A percentile compares a stretch with the other conserved stretches of the same genome.
phyloP scores from a whole-genome alignment of 2,888 invertebrate genomes.

The Euplagia quadripunctaria region DNA sequence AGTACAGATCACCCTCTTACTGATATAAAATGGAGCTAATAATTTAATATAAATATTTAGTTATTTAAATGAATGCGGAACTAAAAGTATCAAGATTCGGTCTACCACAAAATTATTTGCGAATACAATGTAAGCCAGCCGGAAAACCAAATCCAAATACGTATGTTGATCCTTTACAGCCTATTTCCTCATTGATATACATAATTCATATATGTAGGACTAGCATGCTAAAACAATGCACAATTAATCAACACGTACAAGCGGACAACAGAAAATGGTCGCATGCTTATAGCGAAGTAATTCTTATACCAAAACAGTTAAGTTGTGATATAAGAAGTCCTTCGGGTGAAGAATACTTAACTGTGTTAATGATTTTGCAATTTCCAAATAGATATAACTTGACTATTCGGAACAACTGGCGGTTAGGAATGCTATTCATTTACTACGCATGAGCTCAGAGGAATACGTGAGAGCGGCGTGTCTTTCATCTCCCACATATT shows the following conservation, averaged over 20 bases:
- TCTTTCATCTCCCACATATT: slow-evolving; percentile 14
- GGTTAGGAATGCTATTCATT: slow-evolving; percentile 21
- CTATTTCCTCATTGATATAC: slow-evolving; percentile 21
- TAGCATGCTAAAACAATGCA: slow-evolving; percentile 27
- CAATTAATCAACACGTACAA: slow-evolving; percentile 23
- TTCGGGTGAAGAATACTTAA: not conserved
- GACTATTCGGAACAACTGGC: slow-evolving; percentile 4
- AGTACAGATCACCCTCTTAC: too few species aligned
- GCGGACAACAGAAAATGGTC: slow-evolving; percentile 6
- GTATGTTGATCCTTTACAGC: not conserved
- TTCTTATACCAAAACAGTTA: not conserved
- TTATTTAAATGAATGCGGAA: not conserved
- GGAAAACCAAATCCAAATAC: slow-evolving; percentile 19
- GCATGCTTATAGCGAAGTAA: not conserved
- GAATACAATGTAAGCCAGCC: slow-evolving; percentile 5
- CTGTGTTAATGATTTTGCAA: not conserved
- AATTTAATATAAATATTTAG: not conserved
- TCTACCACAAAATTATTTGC: slow-evolving; percentile 1
- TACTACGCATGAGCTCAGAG: slow-evolving; percentile 17
- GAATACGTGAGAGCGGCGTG: slow-evolving; percentile 17
- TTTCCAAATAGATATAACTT: not conserved
- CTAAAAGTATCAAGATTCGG: not conserved
- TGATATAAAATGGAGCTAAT: too few species aligned
- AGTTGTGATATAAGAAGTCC: not conserved
- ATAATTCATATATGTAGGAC: not conserved